Conservation (phyloP, 2,113 vertebrate species). For the Galeopterus variegatus region DNA sequence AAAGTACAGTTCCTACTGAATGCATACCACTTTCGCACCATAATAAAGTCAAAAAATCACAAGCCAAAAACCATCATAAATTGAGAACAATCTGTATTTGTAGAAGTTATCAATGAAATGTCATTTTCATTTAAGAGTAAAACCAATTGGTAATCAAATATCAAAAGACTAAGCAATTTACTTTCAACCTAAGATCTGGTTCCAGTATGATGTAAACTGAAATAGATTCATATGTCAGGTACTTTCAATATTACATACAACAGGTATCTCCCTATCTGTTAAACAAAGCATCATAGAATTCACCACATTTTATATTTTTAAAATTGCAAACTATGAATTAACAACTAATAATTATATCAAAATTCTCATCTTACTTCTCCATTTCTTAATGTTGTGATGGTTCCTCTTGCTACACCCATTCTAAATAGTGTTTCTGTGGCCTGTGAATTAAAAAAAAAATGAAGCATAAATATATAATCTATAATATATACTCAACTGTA, state of each 20-base stretch:
- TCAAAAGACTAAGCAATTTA: slow-evolving; percentile 24
- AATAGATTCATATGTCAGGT: neutral
- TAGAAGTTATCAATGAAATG: neutral
- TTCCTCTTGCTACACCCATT: slow-evolving; percentile 92
- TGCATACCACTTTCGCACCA: no score
- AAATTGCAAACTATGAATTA: slow-evolving; percentile 34
- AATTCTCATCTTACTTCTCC: slow-evolving; percentile 90
- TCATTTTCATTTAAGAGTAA: slow-evolving; percentile 54
- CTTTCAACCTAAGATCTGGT: slow-evolving; percentile 19
- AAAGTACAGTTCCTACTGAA: no score
- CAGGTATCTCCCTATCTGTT: slow-evolving; percentile 47
- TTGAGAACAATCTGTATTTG: neutral
- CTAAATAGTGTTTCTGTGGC: slow-evolving; percentile 92
- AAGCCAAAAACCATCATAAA: no score
- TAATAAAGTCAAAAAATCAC: no score
- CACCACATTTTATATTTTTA: neutral
- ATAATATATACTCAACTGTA: neutral
- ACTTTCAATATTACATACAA: neutral
- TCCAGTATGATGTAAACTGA: neutral
- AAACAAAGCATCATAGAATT: slow-evolving; percentile 20
- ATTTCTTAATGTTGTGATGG: slow-evolving; percentile 90
- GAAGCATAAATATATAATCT: slow-evolving; percentile 44
- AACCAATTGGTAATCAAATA: slow-evolving; percentile 41
- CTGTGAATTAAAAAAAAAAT: slow-evolving; percentile 84
- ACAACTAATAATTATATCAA: slow-evolving; percentile 26